Evolutionary conservation across 2,888 invertebrate species (phyloP), one percentile per base, ranked within the genome.

Genomic region (Cephus rjabovi): DNA sequence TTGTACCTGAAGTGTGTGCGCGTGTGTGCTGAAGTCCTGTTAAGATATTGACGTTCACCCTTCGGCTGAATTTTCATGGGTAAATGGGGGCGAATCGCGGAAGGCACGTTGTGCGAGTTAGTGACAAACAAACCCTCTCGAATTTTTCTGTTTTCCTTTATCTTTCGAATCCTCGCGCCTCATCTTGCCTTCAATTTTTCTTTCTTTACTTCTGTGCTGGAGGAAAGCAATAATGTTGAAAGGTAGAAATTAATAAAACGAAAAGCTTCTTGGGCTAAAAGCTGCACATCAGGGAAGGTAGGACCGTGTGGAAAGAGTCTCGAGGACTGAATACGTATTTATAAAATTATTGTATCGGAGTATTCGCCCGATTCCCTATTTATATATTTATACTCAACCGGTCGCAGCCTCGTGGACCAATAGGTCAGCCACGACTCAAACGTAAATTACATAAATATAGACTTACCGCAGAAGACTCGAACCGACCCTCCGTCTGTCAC

Each of bases 401-500:
- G 9, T 23, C 56, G 56, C 23, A 9, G 23, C 2, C 56, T 56
- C 23, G 9, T 56, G 23, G 56, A 23, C 56, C 56, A 6, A 56
- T 56, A 23, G 15, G 23, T 56, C 56, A 56, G 23, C 2, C 9
- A 23, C 56, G 23, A 56, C 56, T 9, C 23, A 1, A 56, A 1
- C 9, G 23, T 56, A 9, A 23, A 23, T 56, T 56, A 56, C 15
- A 2, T 56, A 6, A 56, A 23, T 56, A 23, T 23, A 56, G 56
- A 82, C 87, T 86, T 75, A 86, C 87, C 87, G 84, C 81, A 56
- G 85, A 82, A 83, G 85, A 85, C 83, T 83, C 83, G 86, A 85
- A 86, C 85, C 85, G 85, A 84, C 84, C 81, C 86, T 79, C 87
- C 88, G 87, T 87, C 86, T 83, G 88, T 88, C 88, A 88, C 88